Conservation (phyloP, 2,113 vertebrate species). For the Myrmecophaga tridactyla region DNA sequence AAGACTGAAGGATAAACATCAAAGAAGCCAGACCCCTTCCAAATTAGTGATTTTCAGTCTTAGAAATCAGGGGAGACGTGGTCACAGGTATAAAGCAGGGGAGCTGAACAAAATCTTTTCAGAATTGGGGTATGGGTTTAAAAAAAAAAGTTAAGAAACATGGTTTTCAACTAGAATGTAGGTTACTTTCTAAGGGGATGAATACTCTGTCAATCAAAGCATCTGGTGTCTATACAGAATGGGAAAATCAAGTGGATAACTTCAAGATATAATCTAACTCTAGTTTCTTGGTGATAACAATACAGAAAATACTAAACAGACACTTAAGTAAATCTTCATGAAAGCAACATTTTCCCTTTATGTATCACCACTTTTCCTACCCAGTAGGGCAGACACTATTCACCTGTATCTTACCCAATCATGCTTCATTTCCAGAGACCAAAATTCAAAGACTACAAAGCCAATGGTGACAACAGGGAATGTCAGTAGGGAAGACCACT, state of each 20-base stretch:
- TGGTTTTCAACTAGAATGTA: conserved; percentile 36
- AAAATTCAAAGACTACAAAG: conserved; percentile 14
- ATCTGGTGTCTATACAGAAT: not conserved
- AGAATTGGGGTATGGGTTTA: not conserved
- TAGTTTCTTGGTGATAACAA: not conserved
- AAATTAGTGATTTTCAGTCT: not conserved
- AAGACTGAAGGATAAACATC: not conserved
- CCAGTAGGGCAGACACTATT: not conserved
- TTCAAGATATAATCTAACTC: not conserved
- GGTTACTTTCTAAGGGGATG: not conserved
- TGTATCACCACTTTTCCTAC: not conserved
- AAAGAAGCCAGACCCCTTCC: not conserved
- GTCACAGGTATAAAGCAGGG: not conserved
- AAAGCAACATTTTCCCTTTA: not conserved
- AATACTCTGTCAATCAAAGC: not conserved
- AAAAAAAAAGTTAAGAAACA: not conserved
- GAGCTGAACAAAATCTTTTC: not conserved
- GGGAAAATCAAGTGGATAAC: not conserved
- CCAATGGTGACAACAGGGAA: not conserved
- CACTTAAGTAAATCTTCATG: not conserved
- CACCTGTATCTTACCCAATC: not conserved
- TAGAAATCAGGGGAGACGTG: not conserved
- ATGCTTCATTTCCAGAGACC: not conserved
- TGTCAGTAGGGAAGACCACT: not conserved
- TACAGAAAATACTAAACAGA: conserved; percentile 19